phyloP scores from a whole-genome alignment of 2,888 invertebrate species.

The Sarcophaga variegata region DNA sequence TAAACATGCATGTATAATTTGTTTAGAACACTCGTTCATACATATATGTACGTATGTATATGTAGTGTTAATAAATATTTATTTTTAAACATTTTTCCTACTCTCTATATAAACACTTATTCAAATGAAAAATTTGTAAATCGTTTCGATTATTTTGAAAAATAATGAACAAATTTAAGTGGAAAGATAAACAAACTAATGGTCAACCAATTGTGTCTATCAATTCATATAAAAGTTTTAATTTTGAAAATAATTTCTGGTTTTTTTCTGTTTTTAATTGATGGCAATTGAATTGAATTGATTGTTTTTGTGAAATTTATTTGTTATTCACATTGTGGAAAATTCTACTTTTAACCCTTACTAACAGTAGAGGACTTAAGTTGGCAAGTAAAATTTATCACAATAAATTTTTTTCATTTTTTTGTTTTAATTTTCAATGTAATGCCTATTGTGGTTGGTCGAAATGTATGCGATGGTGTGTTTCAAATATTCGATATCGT shows the following conservation, averaged over 20 bases:
- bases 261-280: background rate
- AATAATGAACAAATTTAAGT: background rate
- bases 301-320: too few relatives aligned
- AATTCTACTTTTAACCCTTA: too few relatives aligned
- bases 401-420: too few relatives aligned
- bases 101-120: background rate
- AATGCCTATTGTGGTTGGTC: too few relatives aligned
- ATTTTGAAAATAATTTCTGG: background rate
- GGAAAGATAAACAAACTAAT: background rate
- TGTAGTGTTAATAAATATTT: background rate
- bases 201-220: background rate
- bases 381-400: too few relatives aligned
- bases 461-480: too few relatives aligned
- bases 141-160: background rate
- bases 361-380: too few relatives aligned
- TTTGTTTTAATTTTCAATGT: too few relatives aligned
- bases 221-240: background rate
- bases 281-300: too few relatives aligned
- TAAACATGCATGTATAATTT: background rate
- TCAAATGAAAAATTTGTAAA: background rate
- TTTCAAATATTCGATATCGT: too few relatives aligned
- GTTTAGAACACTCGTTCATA: background rate
- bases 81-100: background rate
- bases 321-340: too few relatives aligned
- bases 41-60: background rate